A percentile compares a stretch with the other conserved stretches of the same genome.
Conservation (phyloP, 2,888 invertebrate genomes). For the Epistrophe eligans region DNA sequence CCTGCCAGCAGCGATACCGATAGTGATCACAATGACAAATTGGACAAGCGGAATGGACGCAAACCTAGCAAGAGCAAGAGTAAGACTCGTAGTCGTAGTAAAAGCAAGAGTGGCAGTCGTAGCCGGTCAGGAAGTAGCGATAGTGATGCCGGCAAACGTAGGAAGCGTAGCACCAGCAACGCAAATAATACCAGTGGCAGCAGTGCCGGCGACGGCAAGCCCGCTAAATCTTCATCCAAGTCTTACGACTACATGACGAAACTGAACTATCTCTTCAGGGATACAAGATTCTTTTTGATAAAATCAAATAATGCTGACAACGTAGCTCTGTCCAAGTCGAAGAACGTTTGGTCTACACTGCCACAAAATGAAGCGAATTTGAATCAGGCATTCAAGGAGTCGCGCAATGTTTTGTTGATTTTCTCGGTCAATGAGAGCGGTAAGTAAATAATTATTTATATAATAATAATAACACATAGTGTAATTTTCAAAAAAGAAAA, state of each 20-base stretch:
- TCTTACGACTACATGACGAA: constrained; percentile 94
- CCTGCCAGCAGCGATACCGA: constrained; percentile 72
- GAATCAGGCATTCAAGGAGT: constrained; percentile 96
- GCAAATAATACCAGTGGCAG: constrained; percentile 60
- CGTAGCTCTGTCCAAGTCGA: constrained; percentile 96
- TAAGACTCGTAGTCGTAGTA: constrained; percentile 36
- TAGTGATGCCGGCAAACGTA: constrained; percentile 52
- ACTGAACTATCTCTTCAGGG: constrained; percentile 96
- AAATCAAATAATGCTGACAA: constrained; percentile 99
- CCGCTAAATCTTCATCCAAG: constrained; percentile 84
- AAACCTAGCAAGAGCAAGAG: constrained; percentile 68
- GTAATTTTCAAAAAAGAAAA: background rate
- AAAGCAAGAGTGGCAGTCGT: constrained; percentile 37
- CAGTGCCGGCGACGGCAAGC: constrained; percentile 77
- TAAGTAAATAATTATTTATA: constrained; percentile 76
- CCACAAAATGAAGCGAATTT: constrained; percentile 98
- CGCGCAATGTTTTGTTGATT: constrained; percentile 96
- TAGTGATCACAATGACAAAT: constrained; percentile 55
- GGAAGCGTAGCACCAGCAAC: constrained; percentile 78
- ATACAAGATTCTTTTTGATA: constrained; percentile 97
- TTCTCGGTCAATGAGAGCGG: constrained; percentile 99
- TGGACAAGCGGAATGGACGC: constrained; percentile 60
- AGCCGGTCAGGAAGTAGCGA: constrained; percentile 44
- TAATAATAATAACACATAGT: background rate
- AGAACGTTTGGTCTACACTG: constrained; percentile 98